Percentiles rank a stretch among this genome's conserved stretches.
Conservation (phyloP, 2,888 invertebrate species). For the Caenorhabditis zanzibari region DNA sequence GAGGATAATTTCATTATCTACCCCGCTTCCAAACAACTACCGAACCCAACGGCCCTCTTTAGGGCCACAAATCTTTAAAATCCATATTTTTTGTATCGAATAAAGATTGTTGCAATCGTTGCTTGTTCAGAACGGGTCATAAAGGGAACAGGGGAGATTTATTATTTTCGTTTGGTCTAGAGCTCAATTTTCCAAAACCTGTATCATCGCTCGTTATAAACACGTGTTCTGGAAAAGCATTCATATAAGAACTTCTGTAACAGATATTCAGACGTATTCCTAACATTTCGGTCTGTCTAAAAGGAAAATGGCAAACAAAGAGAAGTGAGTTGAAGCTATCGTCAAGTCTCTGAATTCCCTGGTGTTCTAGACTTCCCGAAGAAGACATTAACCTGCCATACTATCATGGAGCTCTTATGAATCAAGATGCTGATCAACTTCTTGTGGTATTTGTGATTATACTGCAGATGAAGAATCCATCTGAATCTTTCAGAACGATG, state of each 20-base stretch:
- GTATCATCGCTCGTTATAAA: no score
- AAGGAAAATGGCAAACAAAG: constrained; percentile 46
- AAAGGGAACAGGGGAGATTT: no score
- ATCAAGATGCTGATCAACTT: constrained; percentile 75
- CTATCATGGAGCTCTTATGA: constrained; percentile 78
- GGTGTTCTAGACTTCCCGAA: constrained; percentile 55
- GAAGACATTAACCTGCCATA: constrained; percentile 70
- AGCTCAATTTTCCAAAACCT: no score
- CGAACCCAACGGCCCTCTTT: constrained; percentile 79
- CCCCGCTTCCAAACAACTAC: constrained; percentile 14
- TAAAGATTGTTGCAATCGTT: not conserved
- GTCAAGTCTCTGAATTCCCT: not conserved
- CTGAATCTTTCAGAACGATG: constrained; percentile 51
- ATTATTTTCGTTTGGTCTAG: no score
- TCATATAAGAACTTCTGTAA: not conserved
- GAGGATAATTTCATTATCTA: constrained; percentile 1
- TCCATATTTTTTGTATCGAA: not conserved
- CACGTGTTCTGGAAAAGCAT: not conserved
- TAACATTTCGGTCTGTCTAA: not conserved
- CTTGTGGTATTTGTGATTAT: constrained; percentile 61
- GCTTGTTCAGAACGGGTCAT: no score
- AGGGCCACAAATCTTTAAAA: constrained; percentile 71
- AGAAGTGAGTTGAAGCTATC: constrained; percentile 23
- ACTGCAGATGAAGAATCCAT: not conserved
- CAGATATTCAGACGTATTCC: not conserved